Conservation (phyloP, 2,888 invertebrate genomes). For the Lasioglossum lativentre region DNA sequence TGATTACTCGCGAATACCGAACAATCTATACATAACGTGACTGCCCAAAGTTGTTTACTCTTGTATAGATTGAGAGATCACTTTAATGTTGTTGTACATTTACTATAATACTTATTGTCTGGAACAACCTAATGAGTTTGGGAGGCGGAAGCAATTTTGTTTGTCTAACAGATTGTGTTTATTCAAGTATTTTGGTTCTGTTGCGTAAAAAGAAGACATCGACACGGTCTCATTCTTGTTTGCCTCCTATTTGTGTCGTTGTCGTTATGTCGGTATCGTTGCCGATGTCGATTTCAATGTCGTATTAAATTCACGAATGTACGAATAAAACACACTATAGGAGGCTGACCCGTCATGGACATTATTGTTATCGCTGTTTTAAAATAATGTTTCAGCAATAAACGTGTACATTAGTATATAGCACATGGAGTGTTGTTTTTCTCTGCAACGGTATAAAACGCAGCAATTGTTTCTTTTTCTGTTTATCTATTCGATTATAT, state of each 20-base stretch:
- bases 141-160: constrained; percentile 71
- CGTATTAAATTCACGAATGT: constrained; percentile 32
- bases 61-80: not conserved
- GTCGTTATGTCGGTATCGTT: not conserved
- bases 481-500: not conserved
- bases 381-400: constrained; percentile 83
- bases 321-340: constrained; percentile 72
- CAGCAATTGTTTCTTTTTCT: constrained; percentile 75
- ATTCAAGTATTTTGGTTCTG: not conserved
- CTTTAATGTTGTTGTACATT: not conserved
- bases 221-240: constrained; percentile 59
- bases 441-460: constrained; percentile 76
- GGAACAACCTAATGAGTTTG: constrained; percentile 84
- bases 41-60: not conserved
- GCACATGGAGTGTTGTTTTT: constrained; percentile 67
- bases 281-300: not conserved
- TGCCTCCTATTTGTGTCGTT: constrained; percentile 67
- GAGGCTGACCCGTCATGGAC: constrained; percentile 76
- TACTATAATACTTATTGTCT: constrained; percentile 79
- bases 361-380: constrained; percentile 80
- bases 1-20: not conserved
- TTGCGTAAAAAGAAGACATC: not conserved
- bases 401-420: constrained; percentile 83
- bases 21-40: not conserved
- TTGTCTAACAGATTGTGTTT: constrained; percentile 29